Conservation (phyloP, 2,888 invertebrate genomes). For the Leucoma salicis region DNA sequence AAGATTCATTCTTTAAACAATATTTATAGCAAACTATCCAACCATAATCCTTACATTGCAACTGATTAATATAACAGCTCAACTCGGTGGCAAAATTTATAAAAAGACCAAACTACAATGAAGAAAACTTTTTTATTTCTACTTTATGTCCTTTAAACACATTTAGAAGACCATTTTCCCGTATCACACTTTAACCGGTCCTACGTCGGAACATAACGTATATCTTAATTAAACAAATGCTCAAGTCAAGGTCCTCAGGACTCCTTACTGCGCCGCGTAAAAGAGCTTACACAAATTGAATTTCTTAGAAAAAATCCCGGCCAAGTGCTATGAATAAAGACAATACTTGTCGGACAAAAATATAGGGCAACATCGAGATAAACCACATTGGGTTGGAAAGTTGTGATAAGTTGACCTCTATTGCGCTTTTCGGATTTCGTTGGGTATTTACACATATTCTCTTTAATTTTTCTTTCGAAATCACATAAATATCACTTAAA, state of each 20-base stretch:
- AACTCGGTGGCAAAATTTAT: background rate
- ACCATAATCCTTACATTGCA: background rate
- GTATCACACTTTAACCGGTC: conserved; percentile 23
- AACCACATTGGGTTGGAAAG: conserved; percentile 22
- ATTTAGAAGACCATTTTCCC: conserved; percentile 15
- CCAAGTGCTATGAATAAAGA: conserved; percentile 35
- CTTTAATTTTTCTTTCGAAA: no score
- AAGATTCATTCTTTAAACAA: no score
- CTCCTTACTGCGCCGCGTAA: conserved; percentile 27
- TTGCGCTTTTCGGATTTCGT: conserved; percentile 11
- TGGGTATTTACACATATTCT: conserved; percentile 3
- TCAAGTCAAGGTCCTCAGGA: conserved; percentile 23
- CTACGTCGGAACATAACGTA: conserved; percentile 26
- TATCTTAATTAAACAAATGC: conserved; percentile 37
- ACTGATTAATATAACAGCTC: conserved; percentile 3
- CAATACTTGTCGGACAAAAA: conserved; percentile 24
- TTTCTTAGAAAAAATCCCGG: conserved; percentile 38
- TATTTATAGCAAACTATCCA: no score
- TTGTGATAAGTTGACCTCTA: conserved; percentile 28
- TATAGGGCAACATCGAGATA: conserved; percentile 29
- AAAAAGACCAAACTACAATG: conserved; percentile 1
- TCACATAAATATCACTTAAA: no score
- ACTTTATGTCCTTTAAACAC: conserved; percentile 14
- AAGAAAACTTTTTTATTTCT: conserved; percentile 9
- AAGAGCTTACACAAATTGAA: conserved; percentile 49